Evolutionary conservation across 2,888 invertebrate genomes (phyloP), one percentile per base, ranked within the genome.

Genomic region (Nemurella pictetii): DNA sequence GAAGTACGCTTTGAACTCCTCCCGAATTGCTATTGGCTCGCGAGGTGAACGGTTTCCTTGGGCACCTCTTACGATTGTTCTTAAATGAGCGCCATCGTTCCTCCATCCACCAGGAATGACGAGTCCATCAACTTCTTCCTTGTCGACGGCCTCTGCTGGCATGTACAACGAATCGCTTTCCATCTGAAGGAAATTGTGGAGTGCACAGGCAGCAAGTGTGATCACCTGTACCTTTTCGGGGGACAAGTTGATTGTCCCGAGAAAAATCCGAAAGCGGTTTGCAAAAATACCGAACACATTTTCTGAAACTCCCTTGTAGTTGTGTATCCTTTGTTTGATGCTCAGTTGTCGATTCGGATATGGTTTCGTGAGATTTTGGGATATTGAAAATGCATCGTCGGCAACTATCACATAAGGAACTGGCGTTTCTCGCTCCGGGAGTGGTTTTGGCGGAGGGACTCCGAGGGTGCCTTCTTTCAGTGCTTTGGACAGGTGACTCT

Each of bases 321-420:
- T 80, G 32, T 80, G 80, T 20, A 80, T 32, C 32, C 80, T 3
- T 26, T 80, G 12, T 30, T 29, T 20, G 4, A 7, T 20, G n/a
- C n/a, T 12, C 26, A 80, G n/a, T 20, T 35, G n/a, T 12, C 80
- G 80, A 20, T 32, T 29, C 2, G 80, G 80, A 20, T 80, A 80
- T 30, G 80, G 80, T n/a, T 80, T 78, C 78, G 28, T 82, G n/a
- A 85, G n/a, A 72, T 85, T 86, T 86, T 28, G n/a, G 27, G 77
- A n/a, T 9, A 55, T 32, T 27, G 75, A 9, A 75, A 5, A 90
- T 89, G 81, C 90, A 90, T 85, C 89, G 89, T 87, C 89, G 90
- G 83, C 90, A 90, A 87, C 89, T 90, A 84, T 86, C 90, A 82
- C 87, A 90, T 73, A 89, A 88, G 82, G 87, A 89, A 36, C 89